Evolutionary conservation across 2,888 invertebrate genomes (phyloP), one percentile per base, ranked within the genome.

Genomic region (Drosophila kambysellisi): DNA sequence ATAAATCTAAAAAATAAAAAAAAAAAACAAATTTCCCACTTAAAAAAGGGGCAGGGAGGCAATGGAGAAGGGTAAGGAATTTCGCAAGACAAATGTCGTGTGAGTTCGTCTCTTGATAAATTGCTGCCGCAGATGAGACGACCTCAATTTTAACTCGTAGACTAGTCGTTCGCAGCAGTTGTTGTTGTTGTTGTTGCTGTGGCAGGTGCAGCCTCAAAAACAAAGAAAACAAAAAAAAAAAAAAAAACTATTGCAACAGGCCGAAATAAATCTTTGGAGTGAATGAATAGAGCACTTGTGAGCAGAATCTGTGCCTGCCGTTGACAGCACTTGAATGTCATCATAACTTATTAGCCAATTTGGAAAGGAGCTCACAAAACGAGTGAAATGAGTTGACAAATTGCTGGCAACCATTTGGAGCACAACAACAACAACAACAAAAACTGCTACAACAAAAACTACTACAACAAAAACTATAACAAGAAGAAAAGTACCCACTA

Each of bases 271-370:
- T 85, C 88, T 86, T 86, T 73, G 39, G 66, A 63, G 17, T 56
- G 51, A 39, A 39, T 17, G 37, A 39, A 29, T 29, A 39, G 8
- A 39, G 54, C 54, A 56, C 37, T 56, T 56, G n/a, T 56, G 32
- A 39, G 41, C 46, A 52, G 59, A 66, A 64, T 48, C 53, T 76
- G 56, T 64, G 43, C 70, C 25, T 20, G 29, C 9, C 52, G 83
- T 68, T 84, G 89, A 85, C 89, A 84, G 85, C 89, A 77, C 71
- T 73, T 74, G 88, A 85, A 85, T 85, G 89, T 80, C 85, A 84
- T 89, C 89, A 85, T 84, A 85, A 84, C 69, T 83, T 81, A 79
- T 76, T 66, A 71, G 63, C 53, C 57, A 67, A 33, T 58, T 69
- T 41, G 54, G 68, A 63, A 71, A 65, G 58, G 60, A 74, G 58